Evolutionary conservation across 2,797 vertebrate species (phyloP).

Genomic region (Hirundo rustica): DNA sequence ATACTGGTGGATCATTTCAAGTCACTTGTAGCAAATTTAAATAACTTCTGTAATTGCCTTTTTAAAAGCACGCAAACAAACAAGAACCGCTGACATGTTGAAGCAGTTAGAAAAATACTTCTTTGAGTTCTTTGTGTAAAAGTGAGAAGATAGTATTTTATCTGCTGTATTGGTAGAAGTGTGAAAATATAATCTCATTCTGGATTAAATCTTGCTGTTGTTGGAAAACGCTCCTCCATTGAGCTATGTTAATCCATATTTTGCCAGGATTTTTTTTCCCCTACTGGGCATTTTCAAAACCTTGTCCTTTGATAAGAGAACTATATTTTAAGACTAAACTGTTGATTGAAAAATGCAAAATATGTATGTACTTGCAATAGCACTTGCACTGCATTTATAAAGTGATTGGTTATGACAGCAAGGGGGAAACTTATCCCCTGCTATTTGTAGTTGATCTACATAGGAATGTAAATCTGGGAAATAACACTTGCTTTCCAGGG

Average conservation of each 20-base stretch:
- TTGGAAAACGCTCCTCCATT: background rate
- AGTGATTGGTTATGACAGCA: background rate
- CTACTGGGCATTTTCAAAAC: conserved; percentile 10
- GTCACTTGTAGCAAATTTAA: background rate
- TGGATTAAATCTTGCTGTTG: background rate
- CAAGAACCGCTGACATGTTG: background rate
- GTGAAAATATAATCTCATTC: background rate
- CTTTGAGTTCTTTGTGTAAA: background rate
- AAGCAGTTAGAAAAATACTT: background rate
- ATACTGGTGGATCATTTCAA: background rate
- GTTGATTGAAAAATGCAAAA: conserved; percentile 42
- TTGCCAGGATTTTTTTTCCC: background rate
- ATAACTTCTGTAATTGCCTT: background rate
- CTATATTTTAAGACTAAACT: conserved; percentile 27
- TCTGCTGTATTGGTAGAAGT: background rate
- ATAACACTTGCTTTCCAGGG: background rate
- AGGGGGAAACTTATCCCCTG: background rate
- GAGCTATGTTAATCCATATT: background rate
- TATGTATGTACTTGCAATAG: conserved; percentile 17
- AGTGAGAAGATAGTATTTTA: background rate
- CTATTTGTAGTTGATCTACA: conserved; percentile 21
- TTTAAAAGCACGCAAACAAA: background rate
- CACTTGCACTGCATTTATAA: background rate
- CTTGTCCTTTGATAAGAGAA: conserved; percentile 32
- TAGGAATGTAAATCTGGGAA: conserved; percentile 31